These are phyloP conservation scores for Cherax quadricarinatus DNA, from an alignment of 1,140 invertebrate species.

Conservation along the genomic window DNA sequence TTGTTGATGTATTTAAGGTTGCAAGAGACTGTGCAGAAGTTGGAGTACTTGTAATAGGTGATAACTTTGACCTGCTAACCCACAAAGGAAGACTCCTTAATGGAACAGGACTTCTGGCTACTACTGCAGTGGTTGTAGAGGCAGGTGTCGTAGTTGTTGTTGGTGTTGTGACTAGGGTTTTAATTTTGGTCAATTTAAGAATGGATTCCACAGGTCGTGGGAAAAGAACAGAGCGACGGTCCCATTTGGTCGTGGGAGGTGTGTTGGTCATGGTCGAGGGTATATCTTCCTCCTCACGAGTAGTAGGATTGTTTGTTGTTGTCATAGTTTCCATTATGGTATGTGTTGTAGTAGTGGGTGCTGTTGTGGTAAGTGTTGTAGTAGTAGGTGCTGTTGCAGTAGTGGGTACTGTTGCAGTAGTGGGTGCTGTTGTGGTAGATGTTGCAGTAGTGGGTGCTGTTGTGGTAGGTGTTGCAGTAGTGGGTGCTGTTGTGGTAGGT, in stretches of 20 bases:
- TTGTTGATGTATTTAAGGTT: slow-evolving; percentile 16
- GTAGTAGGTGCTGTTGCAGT: neutral
- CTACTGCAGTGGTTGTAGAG: slow-evolving; percentile 5
- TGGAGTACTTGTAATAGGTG: neutral
- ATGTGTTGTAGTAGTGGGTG: neutral
- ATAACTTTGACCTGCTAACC: neutral
- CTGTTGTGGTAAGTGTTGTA: neutral
- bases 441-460: neutral
- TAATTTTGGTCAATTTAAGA: neutral
- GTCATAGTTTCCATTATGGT: neutral
- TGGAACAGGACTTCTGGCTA: neutral
- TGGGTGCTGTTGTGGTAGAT: neutral
- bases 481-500: neutral
- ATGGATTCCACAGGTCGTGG: slow-evolving; percentile 30
- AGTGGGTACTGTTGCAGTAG: neutral
- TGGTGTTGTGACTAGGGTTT: neutral
- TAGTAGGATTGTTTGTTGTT: neutral
- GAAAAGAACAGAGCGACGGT: slow-evolving; percentile 42
- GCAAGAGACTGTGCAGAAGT: neutral
- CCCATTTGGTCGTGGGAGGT: slow-evolving; percentile 15
- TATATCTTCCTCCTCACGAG: neutral
- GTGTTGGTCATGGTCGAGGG: neutral
- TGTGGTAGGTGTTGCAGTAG: neutral
- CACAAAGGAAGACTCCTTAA: neutral
- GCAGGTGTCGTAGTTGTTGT: slow-evolving; percentile 12